Base-by-base conservation (phyloP, 2,113 vertebrate genomes). In the Galeopterus variegatus region DNA sequence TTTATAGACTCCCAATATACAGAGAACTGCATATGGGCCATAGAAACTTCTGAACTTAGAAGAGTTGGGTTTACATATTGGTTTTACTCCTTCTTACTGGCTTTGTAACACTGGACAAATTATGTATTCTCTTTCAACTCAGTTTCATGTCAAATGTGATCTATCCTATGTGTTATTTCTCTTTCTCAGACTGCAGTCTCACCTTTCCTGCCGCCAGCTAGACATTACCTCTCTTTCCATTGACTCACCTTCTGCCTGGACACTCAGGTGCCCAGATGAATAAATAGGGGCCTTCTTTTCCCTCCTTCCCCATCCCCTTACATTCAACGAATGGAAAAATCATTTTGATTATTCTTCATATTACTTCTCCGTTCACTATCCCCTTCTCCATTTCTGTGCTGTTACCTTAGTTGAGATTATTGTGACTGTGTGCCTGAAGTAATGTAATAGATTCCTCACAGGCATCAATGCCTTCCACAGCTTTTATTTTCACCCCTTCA, bases 261-360 rank as follows among this genome's bases (percentile, higher is more conserved):
- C 12, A 36, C 14, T 0, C 23, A 18, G 8, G 8, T 45, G 8
- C 41, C 18, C 15, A 0, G 6, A 5, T 18, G 75, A 41, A 18
- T 18, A 31, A 28, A 36, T 3, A 41, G 3, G 26, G 8, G 18
- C 5, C 2, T 5, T 7, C 15, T 58, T 62, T 54, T 80, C 7
- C 23, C 24, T 64, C 21, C 31, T 41, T 73, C 36, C 52, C 45
- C 18, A 77, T 86, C 52, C 8, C 45, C 52, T 86, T 84, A 9
- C 36, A 82, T 80, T 76, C 67, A 48, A 10, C 13, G 23, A 86
- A 13, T 52, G 8, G 19, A 54, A 85, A 94, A 69, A 15, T 45
- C 48, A 70, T 60, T 79, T 70, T 10, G 2, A 58, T 48, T 72
- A 64, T 67, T 86, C 60, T 82, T 96, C 19, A 2, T 24, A 33